These are phyloP conservation scores for Yponomeuta cagnagella DNA, from an alignment of 2,888 invertebrate genomes.

Conservation along the genomic window DNA sequence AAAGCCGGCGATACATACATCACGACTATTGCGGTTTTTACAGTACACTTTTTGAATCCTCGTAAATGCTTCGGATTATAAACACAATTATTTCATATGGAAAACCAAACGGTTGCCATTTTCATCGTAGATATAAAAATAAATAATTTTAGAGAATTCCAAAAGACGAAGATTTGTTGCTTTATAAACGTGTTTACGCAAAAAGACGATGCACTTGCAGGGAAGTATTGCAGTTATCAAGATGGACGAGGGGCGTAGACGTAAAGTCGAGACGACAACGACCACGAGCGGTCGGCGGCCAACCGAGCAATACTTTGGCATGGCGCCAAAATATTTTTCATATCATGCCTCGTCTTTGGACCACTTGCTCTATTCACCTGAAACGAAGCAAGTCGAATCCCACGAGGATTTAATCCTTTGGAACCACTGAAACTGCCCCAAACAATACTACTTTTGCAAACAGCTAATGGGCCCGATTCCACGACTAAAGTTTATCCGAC, in stretches of 20 bases:
- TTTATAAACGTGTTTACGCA: slow-evolving; percentile 7
- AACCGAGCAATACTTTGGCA: slow-evolving; percentile 55
- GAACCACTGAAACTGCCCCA: neutral
- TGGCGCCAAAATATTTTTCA: slow-evolving; percentile 62
- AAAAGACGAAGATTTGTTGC: neutral
- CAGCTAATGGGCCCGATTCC: no score
- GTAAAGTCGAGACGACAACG: slow-evolving; percentile 7
- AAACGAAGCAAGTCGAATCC: slow-evolving; percentile 30
- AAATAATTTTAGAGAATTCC: neutral
- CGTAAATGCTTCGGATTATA: neutral
- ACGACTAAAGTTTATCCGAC: no score
- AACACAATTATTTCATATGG: neutral
- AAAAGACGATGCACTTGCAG: slow-evolving; percentile 7
- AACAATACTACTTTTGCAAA: neutral
- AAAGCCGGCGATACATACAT: slow-evolving; percentile 10
- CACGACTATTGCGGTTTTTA: neutral
- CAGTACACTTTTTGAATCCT: neutral
- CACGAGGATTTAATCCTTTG: neutral
- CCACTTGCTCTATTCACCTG: slow-evolving; percentile 69
- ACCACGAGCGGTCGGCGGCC: slow-evolving; percentile 40
- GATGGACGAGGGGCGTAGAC: slow-evolving; percentile 10
- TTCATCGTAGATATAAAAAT: neutral
- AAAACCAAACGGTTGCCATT: neutral
- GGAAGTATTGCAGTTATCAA: slow-evolving; percentile 4
- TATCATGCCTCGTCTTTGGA: slow-evolving; percentile 54